Percentiles rank a stretch among this genome's conserved stretches.
phyloP scores from a whole-genome alignment of 1,140 invertebrate genomes.

The Zaprionus nigranus region DNA sequence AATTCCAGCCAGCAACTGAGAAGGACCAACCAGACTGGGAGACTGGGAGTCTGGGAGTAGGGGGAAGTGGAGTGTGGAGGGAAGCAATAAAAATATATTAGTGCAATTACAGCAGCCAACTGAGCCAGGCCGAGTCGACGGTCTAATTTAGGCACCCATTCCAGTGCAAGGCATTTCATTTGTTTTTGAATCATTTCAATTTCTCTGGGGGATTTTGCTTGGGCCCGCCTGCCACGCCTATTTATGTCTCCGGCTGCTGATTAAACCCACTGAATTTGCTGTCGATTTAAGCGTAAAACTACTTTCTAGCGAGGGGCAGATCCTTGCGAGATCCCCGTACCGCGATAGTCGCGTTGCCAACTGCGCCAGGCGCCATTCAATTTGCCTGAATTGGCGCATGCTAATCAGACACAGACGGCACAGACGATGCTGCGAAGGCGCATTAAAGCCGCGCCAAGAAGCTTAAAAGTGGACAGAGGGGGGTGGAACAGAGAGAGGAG shows the following conservation, averaged over 20 bases:
- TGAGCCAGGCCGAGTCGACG: conserved; percentile 49
- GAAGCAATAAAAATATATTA: conserved; percentile 82
- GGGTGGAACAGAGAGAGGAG: no score
- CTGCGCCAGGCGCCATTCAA: conserved; percentile 54
- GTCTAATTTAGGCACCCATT: conserved; percentile 63
- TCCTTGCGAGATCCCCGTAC: neutral
- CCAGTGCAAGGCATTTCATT: conserved; percentile 53
- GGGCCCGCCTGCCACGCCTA: neutral
- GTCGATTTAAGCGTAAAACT: conserved; percentile 61
- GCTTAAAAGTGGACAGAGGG: conserved; percentile 25
- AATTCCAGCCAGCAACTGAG: neutral
- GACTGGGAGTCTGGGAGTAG: neutral
- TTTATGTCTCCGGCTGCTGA: conserved; percentile 44
- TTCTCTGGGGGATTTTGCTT: conserved; percentile 64
- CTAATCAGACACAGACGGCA: conserved; percentile 59
- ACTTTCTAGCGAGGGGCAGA: conserved; percentile 36
- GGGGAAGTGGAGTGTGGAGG: conserved; percentile 7
- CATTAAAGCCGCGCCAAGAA: conserved; percentile 59
- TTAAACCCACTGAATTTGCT: conserved; percentile 61
- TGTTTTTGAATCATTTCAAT: conserved; percentile 78
- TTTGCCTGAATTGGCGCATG: conserved; percentile 77
- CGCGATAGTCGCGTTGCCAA: conserved; percentile 1
- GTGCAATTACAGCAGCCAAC: conserved; percentile 79
- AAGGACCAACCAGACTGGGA: neutral
- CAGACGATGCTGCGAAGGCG: conserved; percentile 29